Conservation (phyloP, 1,140 invertebrate genomes). For the Solenopsis fugax region DNA sequence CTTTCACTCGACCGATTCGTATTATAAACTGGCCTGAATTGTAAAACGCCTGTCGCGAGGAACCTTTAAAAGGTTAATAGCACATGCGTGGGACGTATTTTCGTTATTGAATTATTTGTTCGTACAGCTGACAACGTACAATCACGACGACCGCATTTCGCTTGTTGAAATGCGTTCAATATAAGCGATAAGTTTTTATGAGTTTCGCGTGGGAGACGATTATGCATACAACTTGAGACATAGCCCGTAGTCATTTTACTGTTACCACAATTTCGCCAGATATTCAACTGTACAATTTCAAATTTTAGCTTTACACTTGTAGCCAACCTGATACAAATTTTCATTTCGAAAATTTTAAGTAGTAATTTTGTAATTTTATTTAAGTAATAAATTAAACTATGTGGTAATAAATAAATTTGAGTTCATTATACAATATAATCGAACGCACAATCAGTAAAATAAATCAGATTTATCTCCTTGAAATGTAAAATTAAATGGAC, state of each 20-base stretch:
- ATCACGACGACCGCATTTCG: conserved; percentile 65
- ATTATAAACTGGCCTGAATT: conserved; percentile 64
- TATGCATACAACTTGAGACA: background rate
- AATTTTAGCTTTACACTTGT: background rate
- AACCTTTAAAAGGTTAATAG: conserved; percentile 65
- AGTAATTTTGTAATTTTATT: background rate
- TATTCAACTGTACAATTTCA: background rate
- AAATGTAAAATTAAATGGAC: background rate
- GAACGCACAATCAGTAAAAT: background rate
- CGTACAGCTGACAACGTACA: conserved; percentile 11
- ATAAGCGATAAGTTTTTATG: conserved; percentile 31
- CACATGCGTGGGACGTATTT: conserved; percentile 66
- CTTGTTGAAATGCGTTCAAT: conserved; percentile 43
- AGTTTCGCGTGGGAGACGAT: conserved; percentile 28
- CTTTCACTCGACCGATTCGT: conserved; percentile 65
- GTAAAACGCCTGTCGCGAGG: conserved; percentile 59
- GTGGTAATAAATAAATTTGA: background rate
- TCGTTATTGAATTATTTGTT: conserved; percentile 63
- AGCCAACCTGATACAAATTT: background rate
- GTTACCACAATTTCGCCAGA: background rate
- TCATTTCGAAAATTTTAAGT: background rate
- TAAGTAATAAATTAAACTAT: background rate
- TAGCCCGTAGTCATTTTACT: background rate
- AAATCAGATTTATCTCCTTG: background rate
- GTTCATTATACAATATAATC: background rate